Evolutionary conservation across 2,888 invertebrate species (phyloP).

Genomic region (Carpatolechia fugitivella): DNA sequence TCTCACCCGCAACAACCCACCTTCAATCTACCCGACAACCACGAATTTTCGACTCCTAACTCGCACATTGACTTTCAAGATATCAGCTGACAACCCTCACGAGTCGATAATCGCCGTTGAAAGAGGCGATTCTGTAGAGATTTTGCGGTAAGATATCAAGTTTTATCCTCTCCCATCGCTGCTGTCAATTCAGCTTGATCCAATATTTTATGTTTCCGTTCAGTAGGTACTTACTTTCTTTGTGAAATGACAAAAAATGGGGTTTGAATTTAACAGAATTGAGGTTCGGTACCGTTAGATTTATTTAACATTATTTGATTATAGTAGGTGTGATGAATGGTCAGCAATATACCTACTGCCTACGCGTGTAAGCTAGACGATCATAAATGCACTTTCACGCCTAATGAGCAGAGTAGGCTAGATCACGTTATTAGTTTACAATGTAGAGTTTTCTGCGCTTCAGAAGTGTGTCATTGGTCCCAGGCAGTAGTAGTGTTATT

Average conservation of each 20-base stretch:
- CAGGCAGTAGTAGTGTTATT: too few relatives aligned
- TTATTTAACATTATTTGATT: constrained; percentile 1
- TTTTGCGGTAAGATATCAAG: constrained; percentile 21
- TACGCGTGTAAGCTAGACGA: constrained; percentile 1
- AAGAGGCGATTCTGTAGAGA: constrained; percentile 12
- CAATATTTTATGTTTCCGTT: constrained; percentile 19
- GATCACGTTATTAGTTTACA: too few relatives aligned
- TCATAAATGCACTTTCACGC: constrained; percentile 10
- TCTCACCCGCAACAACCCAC: constrained; percentile 26
- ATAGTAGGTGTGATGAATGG: background rate
- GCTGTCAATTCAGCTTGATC: constrained; percentile 24
- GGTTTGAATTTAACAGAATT: background rate
- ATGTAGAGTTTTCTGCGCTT: too few relatives aligned
- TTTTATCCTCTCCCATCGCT: constrained; percentile 15
- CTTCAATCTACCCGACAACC: constrained; percentile 51
- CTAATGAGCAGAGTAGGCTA: constrained; percentile 8
- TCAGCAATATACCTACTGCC: background rate
- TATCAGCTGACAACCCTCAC: constrained; percentile 39
- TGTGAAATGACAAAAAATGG: background rate
- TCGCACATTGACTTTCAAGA: constrained; percentile 52
- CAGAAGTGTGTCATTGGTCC: too few relatives aligned
- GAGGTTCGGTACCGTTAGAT: background rate
- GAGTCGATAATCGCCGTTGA: constrained; percentile 12
- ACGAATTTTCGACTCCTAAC: constrained; percentile 52
- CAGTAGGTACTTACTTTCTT: background rate